These are phyloP conservation scores for Sylvilagus floridanus DNA, from an alignment of 2,797 vertebrate genomes.

Conservation along the genomic window DNA sequence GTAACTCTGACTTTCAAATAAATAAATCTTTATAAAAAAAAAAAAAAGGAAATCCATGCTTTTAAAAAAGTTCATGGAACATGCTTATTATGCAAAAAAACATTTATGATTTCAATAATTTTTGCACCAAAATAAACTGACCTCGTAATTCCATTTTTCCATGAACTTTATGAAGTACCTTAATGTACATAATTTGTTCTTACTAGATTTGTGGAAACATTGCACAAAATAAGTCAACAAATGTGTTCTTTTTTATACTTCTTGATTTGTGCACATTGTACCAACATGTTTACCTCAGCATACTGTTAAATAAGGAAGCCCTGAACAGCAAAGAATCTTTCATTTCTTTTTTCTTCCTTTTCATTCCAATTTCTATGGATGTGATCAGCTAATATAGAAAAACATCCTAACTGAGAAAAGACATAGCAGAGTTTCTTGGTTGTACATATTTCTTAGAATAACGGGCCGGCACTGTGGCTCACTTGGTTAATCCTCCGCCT, in stretches of 20 bases:
- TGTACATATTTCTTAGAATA: neutral
- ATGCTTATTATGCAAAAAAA: too few relatives aligned
- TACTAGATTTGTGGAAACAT: neutral
- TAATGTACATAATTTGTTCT: neutral
- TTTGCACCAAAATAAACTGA: too few relatives aligned
- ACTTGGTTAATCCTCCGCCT: too few relatives aligned
- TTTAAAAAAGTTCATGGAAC: too few relatives aligned
- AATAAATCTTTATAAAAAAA: too few relatives aligned
- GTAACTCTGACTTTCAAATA: too few relatives aligned
- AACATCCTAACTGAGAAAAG: neutral
- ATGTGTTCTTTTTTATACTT: neutral
- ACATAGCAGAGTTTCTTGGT: neutral
- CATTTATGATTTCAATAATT: too few relatives aligned
- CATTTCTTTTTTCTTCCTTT: neutral
- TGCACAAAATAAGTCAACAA: neutral
- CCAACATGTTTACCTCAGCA: neutral
- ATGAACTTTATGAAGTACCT: too few relatives aligned
- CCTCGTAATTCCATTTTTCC: too few relatives aligned
- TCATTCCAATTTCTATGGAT: neutral
- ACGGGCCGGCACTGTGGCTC: neutral
- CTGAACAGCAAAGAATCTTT: neutral
- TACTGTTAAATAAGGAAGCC: neutral
- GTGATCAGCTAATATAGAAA: neutral
- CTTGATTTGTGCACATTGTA: neutral
- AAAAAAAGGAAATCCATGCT: too few relatives aligned